Evolutionary conservation across 2,888 invertebrate species (phyloP).

Genomic region (Hetaerina titia): DNA sequence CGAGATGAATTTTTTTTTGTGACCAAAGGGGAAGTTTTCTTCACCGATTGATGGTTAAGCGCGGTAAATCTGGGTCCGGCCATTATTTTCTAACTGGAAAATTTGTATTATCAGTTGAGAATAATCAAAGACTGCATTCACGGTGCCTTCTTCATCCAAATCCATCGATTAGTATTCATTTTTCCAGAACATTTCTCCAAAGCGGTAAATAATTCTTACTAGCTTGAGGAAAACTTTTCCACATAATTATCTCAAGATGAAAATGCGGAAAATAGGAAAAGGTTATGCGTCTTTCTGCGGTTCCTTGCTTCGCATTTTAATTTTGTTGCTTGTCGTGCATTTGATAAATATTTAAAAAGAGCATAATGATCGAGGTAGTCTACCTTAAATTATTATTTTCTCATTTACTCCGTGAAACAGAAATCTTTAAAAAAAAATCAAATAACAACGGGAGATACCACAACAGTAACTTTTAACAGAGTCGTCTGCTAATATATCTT

Average conservation of each 20-base stretch:
- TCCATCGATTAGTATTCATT: background rate
- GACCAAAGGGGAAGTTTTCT: background rate
- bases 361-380: background rate
- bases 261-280: too few species aligned
- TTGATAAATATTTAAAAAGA: background rate
- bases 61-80: background rate
- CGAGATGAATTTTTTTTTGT: background rate
- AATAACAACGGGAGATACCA: too few species aligned
- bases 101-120: background rate
- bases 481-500: too few species aligned
- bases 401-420: background rate
- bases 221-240: background rate
- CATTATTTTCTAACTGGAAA: background rate
- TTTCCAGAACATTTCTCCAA: background rate
- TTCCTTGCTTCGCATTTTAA: too few species aligned
- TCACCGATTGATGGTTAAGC: background rate
- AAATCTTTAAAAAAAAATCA: too few species aligned
- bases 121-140: background rate
- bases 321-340: too few species aligned
- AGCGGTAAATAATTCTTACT: background rate
- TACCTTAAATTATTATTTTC: background rate
- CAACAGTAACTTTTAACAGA: too few species aligned
- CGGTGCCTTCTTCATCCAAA: background rate
- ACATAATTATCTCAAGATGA: too few species aligned
- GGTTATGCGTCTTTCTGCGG: too few species aligned